Percentiles rank a stretch among this genome's conserved stretches.
phyloP scores from a whole-genome alignment of 2,888 invertebrate genomes.

The Helicoverpa assulta region DNA sequence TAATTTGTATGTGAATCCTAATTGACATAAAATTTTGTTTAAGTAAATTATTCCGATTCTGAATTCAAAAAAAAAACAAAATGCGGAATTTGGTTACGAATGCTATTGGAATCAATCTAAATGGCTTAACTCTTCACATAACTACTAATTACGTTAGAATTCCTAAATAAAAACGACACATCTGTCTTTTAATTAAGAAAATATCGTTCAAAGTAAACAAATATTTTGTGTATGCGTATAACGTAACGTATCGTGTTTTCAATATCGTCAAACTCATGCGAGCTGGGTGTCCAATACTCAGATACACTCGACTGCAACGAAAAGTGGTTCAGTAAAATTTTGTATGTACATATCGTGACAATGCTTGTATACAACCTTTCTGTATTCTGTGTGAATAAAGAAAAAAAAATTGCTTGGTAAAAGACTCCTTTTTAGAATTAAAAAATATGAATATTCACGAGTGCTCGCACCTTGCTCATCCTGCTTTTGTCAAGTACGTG shows the following conservation, averaged over 20 bases:
- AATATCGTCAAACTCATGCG: background rate
- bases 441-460: too few relatives aligned
- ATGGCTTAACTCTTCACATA: background rate
- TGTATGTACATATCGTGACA: background rate
- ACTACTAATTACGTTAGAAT: conserved; percentile 23
- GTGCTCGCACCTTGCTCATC: too few relatives aligned
- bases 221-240: conserved; percentile 21
- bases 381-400: too few relatives aligned
- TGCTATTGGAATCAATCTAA: background rate
- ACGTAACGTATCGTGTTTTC: background rate
- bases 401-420: background rate
- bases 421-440: too few relatives aligned
- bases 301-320: background rate
- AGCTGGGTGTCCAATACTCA: background rate
- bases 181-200: conserved; percentile 1
- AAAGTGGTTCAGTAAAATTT: background rate
- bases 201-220: background rate
- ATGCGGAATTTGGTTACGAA: too few relatives aligned
- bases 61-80: too few relatives aligned
- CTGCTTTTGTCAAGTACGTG: too few relatives aligned
- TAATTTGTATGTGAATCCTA: too few relatives aligned
- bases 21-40: too few relatives aligned
- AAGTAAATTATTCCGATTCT: too few relatives aligned
- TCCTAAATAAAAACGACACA: conserved; percentile 1
- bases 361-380: too few relatives aligned